A percentile compares a stretch with the other conserved stretches of the same genome.
Conservation (phyloP, 2,888 invertebrate species). For the Rhorus exstirpatorius region DNA sequence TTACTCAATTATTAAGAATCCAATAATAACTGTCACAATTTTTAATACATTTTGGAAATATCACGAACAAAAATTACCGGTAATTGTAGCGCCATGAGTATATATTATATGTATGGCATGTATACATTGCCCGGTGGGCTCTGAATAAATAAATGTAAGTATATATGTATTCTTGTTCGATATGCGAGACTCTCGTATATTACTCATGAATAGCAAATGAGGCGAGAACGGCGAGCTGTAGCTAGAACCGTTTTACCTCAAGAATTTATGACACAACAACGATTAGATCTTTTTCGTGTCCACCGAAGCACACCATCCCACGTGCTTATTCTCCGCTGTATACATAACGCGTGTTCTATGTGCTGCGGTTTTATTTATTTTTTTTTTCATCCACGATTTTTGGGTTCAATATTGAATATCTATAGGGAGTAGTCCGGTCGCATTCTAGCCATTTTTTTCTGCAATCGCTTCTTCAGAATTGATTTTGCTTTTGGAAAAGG, state of each 20-base stretch:
- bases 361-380: not conserved
- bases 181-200: slow-evolving; percentile 48
- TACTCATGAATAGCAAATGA: slow-evolving; percentile 68
- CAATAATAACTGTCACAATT: slow-evolving; percentile 43
- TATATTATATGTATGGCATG: not conserved
- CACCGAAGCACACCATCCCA: slow-evolving; percentile 30
- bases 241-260: slow-evolving; percentile 43
- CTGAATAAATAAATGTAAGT: too few relatives aligned
- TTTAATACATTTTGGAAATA: slow-evolving; percentile 1
- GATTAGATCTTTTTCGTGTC: slow-evolving; percentile 66
- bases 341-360: slow-evolving; percentile 17
- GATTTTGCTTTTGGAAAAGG: too few relatives aligned
- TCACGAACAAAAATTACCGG: not conserved
- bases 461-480: too few relatives aligned
- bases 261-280: slow-evolving; percentile 64
- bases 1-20: slow-evolving; percentile 62
- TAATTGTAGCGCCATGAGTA: not conserved
- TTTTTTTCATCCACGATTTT: slow-evolving; percentile 13
- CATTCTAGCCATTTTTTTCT: too few relatives aligned
- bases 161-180: too few relatives aligned
- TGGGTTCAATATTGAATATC: slow-evolving; percentile 15
- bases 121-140: too few relatives aligned
- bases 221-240: slow-evolving; percentile 31
- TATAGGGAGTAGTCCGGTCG: not conserved
- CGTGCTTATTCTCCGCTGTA: not conserved